Evolutionary conservation across 2,888 invertebrate genomes (phyloP), one percentile per base, ranked within the genome.

Genomic region (Sabellastarte sp.): DNA sequence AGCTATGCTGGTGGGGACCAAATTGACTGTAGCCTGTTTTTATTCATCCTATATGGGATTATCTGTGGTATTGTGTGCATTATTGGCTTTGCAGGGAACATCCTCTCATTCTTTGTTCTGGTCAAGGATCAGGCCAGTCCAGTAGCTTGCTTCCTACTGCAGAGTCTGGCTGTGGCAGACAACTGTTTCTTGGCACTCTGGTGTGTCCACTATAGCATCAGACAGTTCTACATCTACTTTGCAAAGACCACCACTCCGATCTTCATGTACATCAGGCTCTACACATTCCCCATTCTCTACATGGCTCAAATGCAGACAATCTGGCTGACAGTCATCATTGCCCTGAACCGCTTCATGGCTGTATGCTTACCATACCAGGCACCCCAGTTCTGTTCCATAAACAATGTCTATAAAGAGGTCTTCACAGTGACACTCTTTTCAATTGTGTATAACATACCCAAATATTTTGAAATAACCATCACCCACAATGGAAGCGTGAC

Each of bases 301-400:
- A 71, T 71, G 60, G 70, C 72, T 1, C 72, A 71, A 59, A 68
- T 64, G 10, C 63, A 62, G 50, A 72, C 72, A 32, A 72, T 72
- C 52, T 72, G 72, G 72, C 58, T 68, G 32, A 70, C 70, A 0
- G 72, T 72, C 5, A 66, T 70, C 32, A 66, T 72, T 5, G 72
- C 72, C 2, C 57, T 72, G 32, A 72, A 72, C 60, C 72, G 72
- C 60, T 72, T 63, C 63, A 67, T 72, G 63, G 72, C 72, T 15
- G 69, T 72, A 28, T 72, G 72, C 50, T 3, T 69, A 41, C 72
- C 72, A 2, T 72, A 72, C 67, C 50, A 59, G 15, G 72, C 69
- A 0, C 65, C 68, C 1, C 67, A 65, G 30, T 65, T 69, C 30
- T 72, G 70, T 28, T 67, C 61, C 33, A 66, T 69, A n/a, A 52